These are phyloP conservation scores for Ptiloglossa arizonensis DNA, from an alignment of 1,140 invertebrate genomes.

Conservation along the genomic window DNA sequence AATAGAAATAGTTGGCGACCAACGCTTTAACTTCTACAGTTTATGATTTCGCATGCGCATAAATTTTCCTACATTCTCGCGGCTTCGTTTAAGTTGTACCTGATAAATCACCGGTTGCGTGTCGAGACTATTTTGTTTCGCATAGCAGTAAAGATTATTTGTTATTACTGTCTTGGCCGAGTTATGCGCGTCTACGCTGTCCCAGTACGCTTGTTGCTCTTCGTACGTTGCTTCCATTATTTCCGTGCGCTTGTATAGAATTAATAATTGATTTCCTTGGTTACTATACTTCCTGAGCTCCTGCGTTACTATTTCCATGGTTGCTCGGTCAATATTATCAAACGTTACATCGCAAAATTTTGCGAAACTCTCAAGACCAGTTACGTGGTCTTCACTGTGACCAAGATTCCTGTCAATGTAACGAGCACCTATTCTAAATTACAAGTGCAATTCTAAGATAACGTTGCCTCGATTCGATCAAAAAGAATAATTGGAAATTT, in stretches of 20 bases:
- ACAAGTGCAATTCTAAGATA: no score
- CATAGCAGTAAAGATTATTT: conserved; percentile 25
- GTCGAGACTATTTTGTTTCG: conserved; percentile 23
- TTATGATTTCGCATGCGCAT: conserved; percentile 17
- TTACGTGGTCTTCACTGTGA: not conserved
- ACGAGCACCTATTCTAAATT: no score
- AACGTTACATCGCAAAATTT: not conserved
- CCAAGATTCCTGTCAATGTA: no score
- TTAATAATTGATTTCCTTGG: conserved; percentile 25
- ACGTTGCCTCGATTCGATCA: no score
- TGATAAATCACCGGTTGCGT: conserved; percentile 32
- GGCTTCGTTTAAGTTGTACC: not conserved
- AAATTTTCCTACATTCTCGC: conserved; percentile 12
- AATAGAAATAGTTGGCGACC: not conserved
- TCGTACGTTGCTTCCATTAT: not conserved
- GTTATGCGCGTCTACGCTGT: not conserved
- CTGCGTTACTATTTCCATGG: not conserved
- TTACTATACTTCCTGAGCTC: not conserved
- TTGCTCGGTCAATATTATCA: not conserved
- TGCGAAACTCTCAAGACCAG: not conserved
- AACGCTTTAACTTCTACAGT: not conserved
- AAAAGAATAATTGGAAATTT: no score
- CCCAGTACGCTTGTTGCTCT: conserved; percentile 1
- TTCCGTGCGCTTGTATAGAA: not conserved
- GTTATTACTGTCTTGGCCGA: conserved; percentile 12